These are phyloP conservation scores for Parascotia fuliginaria DNA, from an alignment of 2,888 invertebrate genomes.

Conservation along the genomic window DNA sequence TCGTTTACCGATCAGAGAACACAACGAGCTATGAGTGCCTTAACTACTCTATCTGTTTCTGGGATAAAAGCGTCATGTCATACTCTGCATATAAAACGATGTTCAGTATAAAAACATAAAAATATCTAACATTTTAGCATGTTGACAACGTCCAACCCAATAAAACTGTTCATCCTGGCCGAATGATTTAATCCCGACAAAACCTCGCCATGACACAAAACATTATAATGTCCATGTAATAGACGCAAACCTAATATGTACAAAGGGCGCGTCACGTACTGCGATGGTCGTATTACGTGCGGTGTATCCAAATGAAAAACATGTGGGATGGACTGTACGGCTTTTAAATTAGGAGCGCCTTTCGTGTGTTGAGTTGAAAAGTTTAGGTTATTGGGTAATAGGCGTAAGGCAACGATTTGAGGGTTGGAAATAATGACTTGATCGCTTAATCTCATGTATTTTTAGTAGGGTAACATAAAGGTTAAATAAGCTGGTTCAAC, in stretches of 20 bases:
- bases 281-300: conserved; percentile 36
- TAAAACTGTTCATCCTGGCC: conserved; percentile 5
- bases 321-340: conserved; percentile 11
- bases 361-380: conserved; percentile 1
- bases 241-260: conserved; percentile 44
- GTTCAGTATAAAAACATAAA: too few species aligned
- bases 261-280: conserved; percentile 39
- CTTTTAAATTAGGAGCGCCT: conserved; percentile 13
- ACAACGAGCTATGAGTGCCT: too few species aligned
- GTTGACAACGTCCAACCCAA: background rate
- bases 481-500: too few species aligned
- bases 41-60: too few species aligned
- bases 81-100: too few species aligned
- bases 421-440: too few species aligned
- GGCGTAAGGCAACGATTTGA: background rate
- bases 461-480: too few species aligned
- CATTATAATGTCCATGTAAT: conserved; percentile 31
- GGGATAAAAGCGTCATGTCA: too few species aligned
- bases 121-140: background rate
- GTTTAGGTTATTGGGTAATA: background rate
- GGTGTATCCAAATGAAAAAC: conserved; percentile 23
- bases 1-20: too few species aligned
- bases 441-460: too few species aligned
- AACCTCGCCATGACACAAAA: conserved; percentile 19
- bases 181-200: conserved; percentile 33